Evolutionary conservation across 2,797 vertebrate genomes (phyloP).

Genomic region (Monodelphis domestica): DNA sequence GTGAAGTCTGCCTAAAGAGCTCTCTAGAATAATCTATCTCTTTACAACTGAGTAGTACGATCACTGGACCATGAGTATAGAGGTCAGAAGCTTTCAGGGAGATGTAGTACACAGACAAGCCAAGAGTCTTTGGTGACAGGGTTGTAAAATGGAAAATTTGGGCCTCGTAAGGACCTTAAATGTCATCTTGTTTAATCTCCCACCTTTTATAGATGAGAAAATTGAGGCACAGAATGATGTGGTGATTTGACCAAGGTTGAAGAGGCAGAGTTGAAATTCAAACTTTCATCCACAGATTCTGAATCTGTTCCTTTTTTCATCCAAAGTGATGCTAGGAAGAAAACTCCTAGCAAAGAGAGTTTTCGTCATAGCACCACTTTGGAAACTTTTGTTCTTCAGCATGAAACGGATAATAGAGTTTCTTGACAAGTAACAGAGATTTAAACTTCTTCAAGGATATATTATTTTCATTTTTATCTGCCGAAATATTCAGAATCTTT

Average conservation of each 20-base stretch:
- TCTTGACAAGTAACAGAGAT: slow-evolving; percentile 16
- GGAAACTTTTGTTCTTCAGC: not conserved
- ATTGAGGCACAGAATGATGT: not conserved
- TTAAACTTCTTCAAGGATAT: slow-evolving; percentile 53
- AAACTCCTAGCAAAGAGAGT: not conserved
- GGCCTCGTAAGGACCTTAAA: no score
- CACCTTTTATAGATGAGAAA: not conserved
- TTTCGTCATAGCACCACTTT: not conserved
- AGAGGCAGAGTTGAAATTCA: not conserved
- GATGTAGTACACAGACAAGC: not conserved
- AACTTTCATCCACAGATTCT: not conserved
- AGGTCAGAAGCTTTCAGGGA: not conserved
- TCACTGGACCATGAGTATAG: not conserved
- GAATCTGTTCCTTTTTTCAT: not conserved
- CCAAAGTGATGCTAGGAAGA: not conserved
- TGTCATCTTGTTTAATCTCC: no score
- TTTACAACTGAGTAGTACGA: not conserved
- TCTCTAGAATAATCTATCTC: not conserved
- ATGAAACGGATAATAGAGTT: not conserved
- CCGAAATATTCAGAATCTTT: slow-evolving; percentile 40
- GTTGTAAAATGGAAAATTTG: no score
- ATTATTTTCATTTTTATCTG: slow-evolving; percentile 31
- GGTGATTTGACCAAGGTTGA: not conserved
- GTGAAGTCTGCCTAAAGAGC: not conserved
- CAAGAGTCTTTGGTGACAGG: not conserved